Evolutionary conservation across 2,888 invertebrate genomes (phyloP).

Genomic region (Euplagia quadripunctaria): DNA sequence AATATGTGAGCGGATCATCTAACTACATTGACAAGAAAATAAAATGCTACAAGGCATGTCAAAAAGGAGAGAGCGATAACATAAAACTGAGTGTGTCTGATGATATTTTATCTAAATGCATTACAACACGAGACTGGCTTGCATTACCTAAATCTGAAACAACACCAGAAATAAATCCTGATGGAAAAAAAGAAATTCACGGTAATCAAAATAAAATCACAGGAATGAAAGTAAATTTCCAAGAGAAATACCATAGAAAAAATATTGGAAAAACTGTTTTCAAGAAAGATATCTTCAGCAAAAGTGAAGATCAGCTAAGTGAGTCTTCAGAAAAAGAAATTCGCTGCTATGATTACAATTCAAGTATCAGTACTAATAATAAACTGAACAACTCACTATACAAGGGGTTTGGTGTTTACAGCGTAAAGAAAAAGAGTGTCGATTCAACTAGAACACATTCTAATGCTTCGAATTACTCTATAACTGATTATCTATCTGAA

Average conservation of each 20-base stretch:
- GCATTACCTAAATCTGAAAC: conserved; percentile 62
- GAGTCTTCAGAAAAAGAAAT: conserved; percentile 69
- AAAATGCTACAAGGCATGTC: conserved; percentile 77
- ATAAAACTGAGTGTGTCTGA: conserved; percentile 74
- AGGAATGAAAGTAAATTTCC: conserved; percentile 38
- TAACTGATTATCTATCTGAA: conserved; percentile 76
- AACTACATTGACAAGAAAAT: conserved; percentile 70
- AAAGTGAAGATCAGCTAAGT: conserved; percentile 6
- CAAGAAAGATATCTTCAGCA: conserved; percentile 10
- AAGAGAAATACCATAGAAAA: conserved; percentile 36
- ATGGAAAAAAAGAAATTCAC: conserved; percentile 37
- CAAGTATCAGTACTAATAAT: conserved; percentile 17
- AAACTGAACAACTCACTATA: neutral
- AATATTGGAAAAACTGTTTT: neutral
- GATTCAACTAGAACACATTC: conserved; percentile 72
- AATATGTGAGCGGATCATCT: conserved; percentile 70
- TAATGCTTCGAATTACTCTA: conserved; percentile 73
- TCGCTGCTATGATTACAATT: conserved; percentile 59
- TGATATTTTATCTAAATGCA: conserved; percentile 78
- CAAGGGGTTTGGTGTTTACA: conserved; percentile 10
- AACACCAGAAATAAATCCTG: conserved; percentile 58
- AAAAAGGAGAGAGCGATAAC: conserved; percentile 64
- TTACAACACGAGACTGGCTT: conserved; percentile 76
- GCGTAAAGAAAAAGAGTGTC: conserved; percentile 38
- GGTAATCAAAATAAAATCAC: conserved; percentile 11